A percentile compares a stretch with the other conserved stretches of the same genome.
These are phyloP conservation scores for Tricholaema leucomelas DNA, from an alignment of 2,113 vertebrate species.

Conservation along the genomic window DNA sequence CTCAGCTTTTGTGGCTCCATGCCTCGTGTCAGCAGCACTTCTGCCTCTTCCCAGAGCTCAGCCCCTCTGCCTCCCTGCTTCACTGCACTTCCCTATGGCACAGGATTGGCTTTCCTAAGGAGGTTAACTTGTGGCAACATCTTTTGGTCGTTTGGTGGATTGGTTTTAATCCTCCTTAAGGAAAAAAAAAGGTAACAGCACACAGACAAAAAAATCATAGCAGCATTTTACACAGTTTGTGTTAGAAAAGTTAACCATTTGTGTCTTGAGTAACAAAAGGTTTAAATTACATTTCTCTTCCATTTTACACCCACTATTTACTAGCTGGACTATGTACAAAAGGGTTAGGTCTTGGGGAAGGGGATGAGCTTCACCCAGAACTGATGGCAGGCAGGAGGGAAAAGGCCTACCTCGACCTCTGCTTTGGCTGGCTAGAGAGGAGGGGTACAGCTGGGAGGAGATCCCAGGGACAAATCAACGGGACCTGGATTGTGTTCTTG, in stretches of 20 bases:
- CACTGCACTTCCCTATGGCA: constrained; percentile 72
- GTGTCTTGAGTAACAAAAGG: constrained; percentile 72
- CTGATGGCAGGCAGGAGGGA: constrained; percentile 27
- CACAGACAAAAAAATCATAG: constrained; percentile 79
- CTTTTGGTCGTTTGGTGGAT: background rate
- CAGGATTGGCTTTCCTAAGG: constrained; percentile 54
- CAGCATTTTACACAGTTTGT: constrained; percentile 79
- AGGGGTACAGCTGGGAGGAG: constrained; percentile 12
- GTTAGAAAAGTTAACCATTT: constrained; percentile 75
- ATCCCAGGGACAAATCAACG: constrained; percentile 14
- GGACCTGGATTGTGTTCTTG: background rate
- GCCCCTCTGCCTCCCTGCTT: constrained; percentile 14
- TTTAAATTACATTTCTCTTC: constrained; percentile 76
- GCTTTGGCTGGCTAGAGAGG: constrained; percentile 32
- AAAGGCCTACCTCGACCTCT: constrained; percentile 33
- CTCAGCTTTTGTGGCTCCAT: background rate
- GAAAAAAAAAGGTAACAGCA: constrained; percentile 78
- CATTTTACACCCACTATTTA: constrained; percentile 77
- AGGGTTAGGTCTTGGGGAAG: constrained; percentile 22
- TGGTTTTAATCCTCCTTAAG: background rate
- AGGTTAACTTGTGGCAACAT: constrained; percentile 69
- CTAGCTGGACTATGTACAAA: constrained; percentile 79
- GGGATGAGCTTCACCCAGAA: constrained; percentile 49
- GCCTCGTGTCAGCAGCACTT: constrained; percentile 47
- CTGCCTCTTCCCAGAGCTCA: constrained; percentile 40